These are phyloP conservation scores for Pachyramphus minor DNA, from an alignment of 2,113 vertebrate genomes.

Conservation along the genomic window DNA sequence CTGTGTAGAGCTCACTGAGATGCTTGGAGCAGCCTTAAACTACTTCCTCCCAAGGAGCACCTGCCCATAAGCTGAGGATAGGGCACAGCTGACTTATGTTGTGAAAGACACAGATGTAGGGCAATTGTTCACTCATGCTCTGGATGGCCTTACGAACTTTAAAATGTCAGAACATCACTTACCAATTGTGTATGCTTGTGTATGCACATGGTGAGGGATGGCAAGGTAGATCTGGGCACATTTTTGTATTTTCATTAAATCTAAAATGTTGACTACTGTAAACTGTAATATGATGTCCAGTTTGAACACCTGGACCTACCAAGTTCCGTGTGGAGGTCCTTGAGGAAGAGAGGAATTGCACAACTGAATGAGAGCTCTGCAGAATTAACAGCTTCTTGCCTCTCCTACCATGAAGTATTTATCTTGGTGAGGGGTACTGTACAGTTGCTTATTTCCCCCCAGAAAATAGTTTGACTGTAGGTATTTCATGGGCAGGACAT, in stretches of 20 bases:
- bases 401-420: background rate
- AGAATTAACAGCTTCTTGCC: background rate
- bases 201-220: rapidly evolving
- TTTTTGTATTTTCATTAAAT: background rate
- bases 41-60: background rate
- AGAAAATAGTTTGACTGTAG: background rate
- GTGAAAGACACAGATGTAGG: background rate
- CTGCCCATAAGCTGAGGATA: background rate
- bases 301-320: background rate
- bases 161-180: background rate
- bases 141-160: background rate
- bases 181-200: background rate
- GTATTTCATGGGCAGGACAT: background rate
- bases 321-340: background rate
- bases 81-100: background rate
- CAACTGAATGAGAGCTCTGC: background rate
- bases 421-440: background rate
- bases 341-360: background rate
- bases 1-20: background rate
- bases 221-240: background rate
- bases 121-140: background rate
- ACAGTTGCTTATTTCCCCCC: background rate
- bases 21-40: background rate
- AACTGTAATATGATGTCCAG: background rate
- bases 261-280: background rate